Percentiles rank a stretch among this genome's conserved stretches.
These are phyloP conservation scores for Drosophila biarmipes DNA, from an alignment of 1,140 invertebrate genomes.

Conservation along the genomic window DNA sequence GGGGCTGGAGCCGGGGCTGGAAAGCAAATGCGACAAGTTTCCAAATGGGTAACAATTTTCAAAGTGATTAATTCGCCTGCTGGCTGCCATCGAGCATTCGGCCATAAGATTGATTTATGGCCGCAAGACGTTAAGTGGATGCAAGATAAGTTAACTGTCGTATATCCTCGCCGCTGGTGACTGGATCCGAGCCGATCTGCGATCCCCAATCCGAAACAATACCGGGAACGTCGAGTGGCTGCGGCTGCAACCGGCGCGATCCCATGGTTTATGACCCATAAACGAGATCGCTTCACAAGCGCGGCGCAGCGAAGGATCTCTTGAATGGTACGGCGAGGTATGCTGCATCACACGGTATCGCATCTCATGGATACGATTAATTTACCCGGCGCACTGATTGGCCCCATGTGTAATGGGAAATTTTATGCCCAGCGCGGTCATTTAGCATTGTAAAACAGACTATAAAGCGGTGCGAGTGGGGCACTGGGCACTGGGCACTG, in stretches of 20 bases:
- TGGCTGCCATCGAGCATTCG: slow-evolving; percentile 77
- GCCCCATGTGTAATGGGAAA: slow-evolving; percentile 67
- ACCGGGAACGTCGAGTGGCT: slow-evolving; percentile 44
- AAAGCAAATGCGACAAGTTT: slow-evolving; percentile 81
- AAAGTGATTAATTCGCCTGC: slow-evolving; percentile 83
- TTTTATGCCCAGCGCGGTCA: slow-evolving; percentile 63
- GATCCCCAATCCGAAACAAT: slow-evolving; percentile 41
- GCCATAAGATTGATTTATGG: slow-evolving; percentile 82
- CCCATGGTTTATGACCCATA: slow-evolving; percentile 79
- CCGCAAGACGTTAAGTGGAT: slow-evolving; percentile 83
- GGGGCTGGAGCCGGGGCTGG: slow-evolving; percentile 22
- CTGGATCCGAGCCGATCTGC: slow-evolving; percentile 22
- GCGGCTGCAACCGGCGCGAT: slow-evolving; percentile 34
- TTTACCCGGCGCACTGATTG: slow-evolving; percentile 77
- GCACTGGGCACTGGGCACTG: slow-evolving; percentile 13
- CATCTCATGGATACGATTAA: slow-evolving; percentile 67
- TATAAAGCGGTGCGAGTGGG: slow-evolving; percentile 61
- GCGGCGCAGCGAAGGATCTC: slow-evolving; percentile 55
- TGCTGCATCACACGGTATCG: slow-evolving; percentile 3
- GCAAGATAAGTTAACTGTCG: slow-evolving; percentile 83
- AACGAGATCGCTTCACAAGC: slow-evolving; percentile 77
- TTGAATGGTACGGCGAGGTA: not conserved
- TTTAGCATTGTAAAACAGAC: slow-evolving; percentile 78
- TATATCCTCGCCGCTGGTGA: slow-evolving; percentile 81
- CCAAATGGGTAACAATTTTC: slow-evolving; percentile 82